phyloP scores from a whole-genome alignment of 1,140 invertebrate species.

The Lepidurus packardi region DNA sequence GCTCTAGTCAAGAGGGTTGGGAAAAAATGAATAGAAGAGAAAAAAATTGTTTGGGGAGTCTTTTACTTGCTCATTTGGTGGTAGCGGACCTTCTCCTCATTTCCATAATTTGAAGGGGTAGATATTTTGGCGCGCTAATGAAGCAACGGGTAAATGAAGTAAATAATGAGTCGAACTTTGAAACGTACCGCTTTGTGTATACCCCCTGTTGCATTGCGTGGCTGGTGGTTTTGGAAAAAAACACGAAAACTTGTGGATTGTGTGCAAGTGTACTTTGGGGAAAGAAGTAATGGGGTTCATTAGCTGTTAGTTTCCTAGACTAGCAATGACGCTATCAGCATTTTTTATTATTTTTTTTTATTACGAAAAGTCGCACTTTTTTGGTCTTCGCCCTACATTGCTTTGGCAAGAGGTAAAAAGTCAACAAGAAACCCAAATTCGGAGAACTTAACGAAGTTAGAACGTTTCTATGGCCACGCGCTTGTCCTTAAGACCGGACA shows the following conservation, averaged over 20 bases:
- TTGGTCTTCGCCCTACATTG: not conserved
- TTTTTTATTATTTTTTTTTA: not conserved
- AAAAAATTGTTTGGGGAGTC: slow-evolving; percentile 8
- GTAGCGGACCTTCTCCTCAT: not conserved
- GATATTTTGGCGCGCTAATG: not conserved
- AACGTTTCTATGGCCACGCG: slow-evolving; percentile 17
- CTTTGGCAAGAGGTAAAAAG: not conserved
- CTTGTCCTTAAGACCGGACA: slow-evolving; percentile 6
- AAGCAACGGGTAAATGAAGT: not conserved
- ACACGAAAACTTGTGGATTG: not conserved
- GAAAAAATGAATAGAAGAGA: not conserved
- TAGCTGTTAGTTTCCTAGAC: not conserved
- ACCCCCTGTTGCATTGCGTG: no score
- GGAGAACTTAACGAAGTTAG: slow-evolving; percentile 10
- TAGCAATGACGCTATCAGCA: not conserved
- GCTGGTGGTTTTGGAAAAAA: not conserved
- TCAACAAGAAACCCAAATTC: slow-evolving; percentile 22
- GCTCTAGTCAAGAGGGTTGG: not conserved
- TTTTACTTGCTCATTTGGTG: not conserved
- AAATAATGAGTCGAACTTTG: not conserved
- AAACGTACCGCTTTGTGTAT: no score
- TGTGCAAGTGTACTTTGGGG: not conserved
- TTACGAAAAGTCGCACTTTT: not conserved
- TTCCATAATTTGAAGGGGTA: slow-evolving; percentile 15
- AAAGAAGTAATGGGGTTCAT: not conserved